Conservation (phyloP, 2,888 invertebrate species). For the Scrobipalpa costella region DNA sequence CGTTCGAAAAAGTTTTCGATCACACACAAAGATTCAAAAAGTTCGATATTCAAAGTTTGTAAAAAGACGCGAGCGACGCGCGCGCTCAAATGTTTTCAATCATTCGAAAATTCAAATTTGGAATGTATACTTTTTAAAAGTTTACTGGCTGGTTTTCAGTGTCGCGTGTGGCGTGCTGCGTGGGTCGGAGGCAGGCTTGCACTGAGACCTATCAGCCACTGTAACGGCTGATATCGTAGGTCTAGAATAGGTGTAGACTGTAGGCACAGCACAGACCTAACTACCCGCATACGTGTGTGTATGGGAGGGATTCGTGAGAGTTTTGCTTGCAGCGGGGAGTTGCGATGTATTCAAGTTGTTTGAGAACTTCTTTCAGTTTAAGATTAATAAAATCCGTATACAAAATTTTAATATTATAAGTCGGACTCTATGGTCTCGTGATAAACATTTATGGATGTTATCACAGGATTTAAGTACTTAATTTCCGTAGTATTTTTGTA, state of each 20-base stretch:
- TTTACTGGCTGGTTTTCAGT: conserved; percentile 3
- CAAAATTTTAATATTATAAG: too few relatives aligned
- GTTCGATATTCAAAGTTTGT: not conserved
- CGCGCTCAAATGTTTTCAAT: not conserved
- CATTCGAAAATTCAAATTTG: not conserved
- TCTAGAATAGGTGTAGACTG: conserved; percentile 65
- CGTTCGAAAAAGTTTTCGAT: conserved; percentile 35
- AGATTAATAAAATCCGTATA: not conserved
- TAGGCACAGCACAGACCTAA: conserved; percentile 39
- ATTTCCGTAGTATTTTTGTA: too few relatives aligned
- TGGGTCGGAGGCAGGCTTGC: conserved; percentile 57
- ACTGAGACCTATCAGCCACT: conserved; percentile 70
- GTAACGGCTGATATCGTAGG: conserved; percentile 62
- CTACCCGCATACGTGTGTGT: conserved; percentile 29
- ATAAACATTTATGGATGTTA: too few relatives aligned
- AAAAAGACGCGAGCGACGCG: conserved; percentile 3
- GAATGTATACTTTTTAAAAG: conserved; percentile 11
- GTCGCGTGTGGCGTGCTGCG: conserved; percentile 60
- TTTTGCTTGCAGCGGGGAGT: not conserved
- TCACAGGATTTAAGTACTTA: too few relatives aligned
- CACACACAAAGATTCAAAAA: conserved; percentile 28
- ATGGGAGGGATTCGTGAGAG: conserved; percentile 9
- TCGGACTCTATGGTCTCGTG: not conserved
- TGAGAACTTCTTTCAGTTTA: not conserved
- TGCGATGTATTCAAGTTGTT: not conserved